A percentile compares a stretch with the other conserved stretches of the same genome.
Conservation (phyloP, 2,797 vertebrate genomes). For the Serranus cabrilla region DNA sequence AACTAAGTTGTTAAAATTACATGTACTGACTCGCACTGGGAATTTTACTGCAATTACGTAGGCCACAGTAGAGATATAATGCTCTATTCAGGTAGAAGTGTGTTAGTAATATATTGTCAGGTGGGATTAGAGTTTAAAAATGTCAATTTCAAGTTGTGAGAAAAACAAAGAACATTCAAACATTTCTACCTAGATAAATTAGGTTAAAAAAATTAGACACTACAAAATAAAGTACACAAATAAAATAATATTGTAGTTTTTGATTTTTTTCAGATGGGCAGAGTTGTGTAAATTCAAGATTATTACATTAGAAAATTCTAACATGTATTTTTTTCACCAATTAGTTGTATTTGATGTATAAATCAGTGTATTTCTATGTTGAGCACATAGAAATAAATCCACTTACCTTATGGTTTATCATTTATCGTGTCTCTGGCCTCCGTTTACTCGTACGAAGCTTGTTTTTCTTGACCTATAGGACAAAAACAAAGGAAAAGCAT, state of each 20-base stretch:
- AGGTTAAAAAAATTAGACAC: background rate
- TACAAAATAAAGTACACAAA: background rate
- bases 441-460: background rate
- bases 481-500: conserved; percentile 19
- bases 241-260: background rate
- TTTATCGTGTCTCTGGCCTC: background rate
- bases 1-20: background rate
- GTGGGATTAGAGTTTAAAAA: background rate
- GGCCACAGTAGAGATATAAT: background rate
- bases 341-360: no score
- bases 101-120: background rate
- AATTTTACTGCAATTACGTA: background rate
- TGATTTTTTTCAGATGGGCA: background rate
- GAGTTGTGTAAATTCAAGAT: background rate
- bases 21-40: background rate
- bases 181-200: background rate
- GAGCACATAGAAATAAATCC: background rate
- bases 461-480: conserved; percentile 33
- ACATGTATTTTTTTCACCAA: no score
- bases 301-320: background rate
- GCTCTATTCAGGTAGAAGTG: background rate
- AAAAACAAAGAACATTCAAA: background rate
- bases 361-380: background rate
- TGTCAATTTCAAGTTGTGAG: background rate
- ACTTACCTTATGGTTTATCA: background rate